Evolutionary conservation across 2,113 vertebrate species (phyloP).

Genomic region (Probosciger aterrimus): DNA sequence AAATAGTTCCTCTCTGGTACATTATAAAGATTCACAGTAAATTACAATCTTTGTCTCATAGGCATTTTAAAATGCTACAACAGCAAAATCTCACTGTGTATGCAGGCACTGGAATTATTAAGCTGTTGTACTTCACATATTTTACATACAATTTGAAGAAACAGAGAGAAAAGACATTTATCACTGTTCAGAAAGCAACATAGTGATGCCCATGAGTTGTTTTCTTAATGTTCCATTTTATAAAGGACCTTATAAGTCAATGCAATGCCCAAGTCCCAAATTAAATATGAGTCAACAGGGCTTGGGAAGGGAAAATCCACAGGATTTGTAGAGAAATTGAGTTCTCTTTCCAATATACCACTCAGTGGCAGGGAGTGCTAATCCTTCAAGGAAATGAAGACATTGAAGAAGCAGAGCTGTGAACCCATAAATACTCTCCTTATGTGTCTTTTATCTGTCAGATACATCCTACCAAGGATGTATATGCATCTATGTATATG

Average conservation of each 20-base stretch:
- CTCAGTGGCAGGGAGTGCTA: background rate
- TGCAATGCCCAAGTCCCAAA: background rate
- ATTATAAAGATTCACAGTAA: background rate
- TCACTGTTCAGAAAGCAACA: background rate
- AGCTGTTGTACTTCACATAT: background rate
- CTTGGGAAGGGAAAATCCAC: background rate
- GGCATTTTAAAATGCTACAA: background rate
- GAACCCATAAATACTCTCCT: background rate
- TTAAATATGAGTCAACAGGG: background rate
- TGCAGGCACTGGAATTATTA: background rate
- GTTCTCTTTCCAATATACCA: background rate
- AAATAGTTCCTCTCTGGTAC: background rate
- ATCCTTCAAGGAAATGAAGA: background rate
- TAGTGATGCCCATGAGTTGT: background rate
- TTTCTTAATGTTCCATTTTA: background rate
- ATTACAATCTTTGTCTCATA: background rate
- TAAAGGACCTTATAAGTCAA: constrained; percentile 5
- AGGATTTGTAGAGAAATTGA: background rate
- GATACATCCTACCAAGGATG: background rate
- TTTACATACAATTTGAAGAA: background rate
- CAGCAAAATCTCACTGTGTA: background rate
- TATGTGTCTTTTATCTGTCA: background rate
- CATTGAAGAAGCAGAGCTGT: background rate
- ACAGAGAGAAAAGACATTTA: background rate
- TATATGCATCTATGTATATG: background rate